Evolutionary conservation across 2,888 invertebrate genomes (phyloP).

Genomic region (Zhengitettix transpicula): DNA sequence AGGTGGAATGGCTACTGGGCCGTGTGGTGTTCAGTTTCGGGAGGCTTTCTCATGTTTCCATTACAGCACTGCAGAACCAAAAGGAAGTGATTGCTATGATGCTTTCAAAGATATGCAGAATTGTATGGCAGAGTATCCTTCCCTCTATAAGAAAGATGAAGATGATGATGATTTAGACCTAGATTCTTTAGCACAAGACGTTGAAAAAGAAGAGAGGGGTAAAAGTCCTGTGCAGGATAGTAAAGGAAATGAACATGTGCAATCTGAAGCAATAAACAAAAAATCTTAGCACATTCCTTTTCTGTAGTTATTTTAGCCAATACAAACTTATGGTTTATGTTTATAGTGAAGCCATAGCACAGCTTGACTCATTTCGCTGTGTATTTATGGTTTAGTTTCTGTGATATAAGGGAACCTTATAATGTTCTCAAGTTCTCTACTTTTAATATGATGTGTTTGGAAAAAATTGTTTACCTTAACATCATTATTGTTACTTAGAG

Average conservation of each 20-base stretch:
- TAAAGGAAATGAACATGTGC: background rate
- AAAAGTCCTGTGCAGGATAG: background rate
- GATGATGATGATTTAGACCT: conserved; percentile 41
- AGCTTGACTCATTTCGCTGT: too few species aligned
- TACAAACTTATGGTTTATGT: too few species aligned
- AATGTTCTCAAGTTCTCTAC: too few species aligned
- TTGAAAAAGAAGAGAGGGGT: conserved; percentile 10
- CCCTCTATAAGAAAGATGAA: conserved; percentile 57
- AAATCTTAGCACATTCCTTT: background rate
- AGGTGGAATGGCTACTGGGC: conserved; percentile 94
- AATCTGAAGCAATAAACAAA: background rate
- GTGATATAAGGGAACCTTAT: too few species aligned
- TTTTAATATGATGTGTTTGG: too few species aligned
- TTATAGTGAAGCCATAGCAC: too few species aligned
- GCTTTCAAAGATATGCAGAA: conserved; percentile 79
- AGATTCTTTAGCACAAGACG: conserved; percentile 18
- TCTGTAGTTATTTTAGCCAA: background rate
- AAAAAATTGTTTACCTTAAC: too few species aligned
- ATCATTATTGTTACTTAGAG: too few species aligned
- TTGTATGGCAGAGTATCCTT: conserved; percentile 77
- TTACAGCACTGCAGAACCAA: conserved; percentile 73
- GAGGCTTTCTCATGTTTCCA: conserved; percentile 93
- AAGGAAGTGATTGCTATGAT: conserved; percentile 85
- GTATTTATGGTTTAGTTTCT: too few species aligned
- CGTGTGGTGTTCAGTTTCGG: conserved; percentile 84